A percentile compares a stretch with the other conserved stretches of the same genome.
These are phyloP conservation scores for Macrobrachium nipponense DNA, from an alignment of 1,140 invertebrate species.

Conservation along the genomic window DNA sequence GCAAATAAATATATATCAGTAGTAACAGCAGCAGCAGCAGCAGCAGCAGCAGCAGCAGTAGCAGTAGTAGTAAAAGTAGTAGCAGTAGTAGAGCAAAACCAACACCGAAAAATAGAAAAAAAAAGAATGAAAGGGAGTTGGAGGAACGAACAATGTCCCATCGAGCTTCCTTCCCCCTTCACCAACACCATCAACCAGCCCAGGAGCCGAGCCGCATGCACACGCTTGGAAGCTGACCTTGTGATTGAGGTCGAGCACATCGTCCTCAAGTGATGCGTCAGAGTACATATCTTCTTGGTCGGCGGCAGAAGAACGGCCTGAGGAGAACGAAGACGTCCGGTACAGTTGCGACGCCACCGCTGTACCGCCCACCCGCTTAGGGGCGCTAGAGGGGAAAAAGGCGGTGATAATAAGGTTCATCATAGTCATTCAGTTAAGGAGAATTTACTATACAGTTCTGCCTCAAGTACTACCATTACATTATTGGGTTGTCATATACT, in stretches of 20 bases:
- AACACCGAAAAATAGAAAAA: not conserved
- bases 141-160: constrained; percentile 8
- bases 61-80: too few species aligned
- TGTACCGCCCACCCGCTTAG: constrained; percentile 62
- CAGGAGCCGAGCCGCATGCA: not conserved
- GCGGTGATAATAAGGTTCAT: not conserved
- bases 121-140: constrained; percentile 13
- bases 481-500: too few species aligned
- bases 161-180: not conserved
- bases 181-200: not conserved
- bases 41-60: too few species aligned
- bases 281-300: constrained; percentile 93
- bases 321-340: constrained; percentile 89
- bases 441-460: too few species aligned
- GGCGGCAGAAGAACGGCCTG: constrained; percentile 87
- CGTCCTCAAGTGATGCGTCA: constrained; percentile 89
- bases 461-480: too few species aligned
- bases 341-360: constrained; percentile 77
- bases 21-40: too few species aligned
- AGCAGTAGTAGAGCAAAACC: too few species aligned
- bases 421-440: not conserved
- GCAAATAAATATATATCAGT: too few species aligned
- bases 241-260: constrained; percentile 90
- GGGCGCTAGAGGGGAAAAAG: constrained; percentile 40
- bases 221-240: constrained; percentile 75